phyloP scores from a whole-genome alignment of 1,140 invertebrate species.

The Whitmania pigra region DNA sequence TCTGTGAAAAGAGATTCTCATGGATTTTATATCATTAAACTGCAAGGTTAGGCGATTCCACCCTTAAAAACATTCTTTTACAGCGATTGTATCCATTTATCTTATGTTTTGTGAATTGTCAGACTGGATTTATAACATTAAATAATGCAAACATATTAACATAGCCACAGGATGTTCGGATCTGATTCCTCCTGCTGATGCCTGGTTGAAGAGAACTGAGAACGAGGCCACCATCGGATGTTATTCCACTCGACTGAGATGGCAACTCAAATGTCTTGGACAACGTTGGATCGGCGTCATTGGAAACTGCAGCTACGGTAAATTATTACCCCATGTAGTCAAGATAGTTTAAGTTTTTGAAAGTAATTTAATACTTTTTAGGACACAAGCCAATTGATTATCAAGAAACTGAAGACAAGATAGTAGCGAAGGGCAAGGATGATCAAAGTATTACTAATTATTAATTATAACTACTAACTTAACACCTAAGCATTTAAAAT shows the following conservation, averaged over 20 bases:
- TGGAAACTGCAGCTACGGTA: slow-evolving; percentile 15
- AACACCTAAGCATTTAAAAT: too few species aligned
- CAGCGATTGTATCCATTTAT: too few species aligned
- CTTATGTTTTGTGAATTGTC: too few species aligned
- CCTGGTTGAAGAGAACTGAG: slow-evolving; percentile 11
- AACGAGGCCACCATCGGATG: slow-evolving; percentile 17
- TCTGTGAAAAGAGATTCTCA: background rate
- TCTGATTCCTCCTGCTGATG: slow-evolving; percentile 6
- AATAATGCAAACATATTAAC: background rate
- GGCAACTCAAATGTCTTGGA: slow-evolving; percentile 14
- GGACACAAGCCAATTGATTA: too few species aligned
- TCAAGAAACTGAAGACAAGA: too few species aligned
- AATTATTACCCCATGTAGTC: too few species aligned
- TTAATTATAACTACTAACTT: too few species aligned
- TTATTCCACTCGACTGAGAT: slow-evolving; percentile 9
- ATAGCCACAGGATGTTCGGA: slow-evolving; percentile 13
- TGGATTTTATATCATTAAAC: background rate
- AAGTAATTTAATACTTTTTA: too few species aligned
- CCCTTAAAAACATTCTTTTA: too few species aligned
- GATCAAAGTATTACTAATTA: too few species aligned
- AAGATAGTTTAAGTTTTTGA: too few species aligned
- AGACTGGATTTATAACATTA: background rate
- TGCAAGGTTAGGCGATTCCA: background rate
- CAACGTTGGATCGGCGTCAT: slow-evolving; percentile 17
- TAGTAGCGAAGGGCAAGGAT: too few species aligned